A percentile compares a stretch with the other conserved stretches of the same genome.
Evolutionary conservation across 2,888 invertebrate species (phyloP).

Genomic region (Cheilosia soror): DNA sequence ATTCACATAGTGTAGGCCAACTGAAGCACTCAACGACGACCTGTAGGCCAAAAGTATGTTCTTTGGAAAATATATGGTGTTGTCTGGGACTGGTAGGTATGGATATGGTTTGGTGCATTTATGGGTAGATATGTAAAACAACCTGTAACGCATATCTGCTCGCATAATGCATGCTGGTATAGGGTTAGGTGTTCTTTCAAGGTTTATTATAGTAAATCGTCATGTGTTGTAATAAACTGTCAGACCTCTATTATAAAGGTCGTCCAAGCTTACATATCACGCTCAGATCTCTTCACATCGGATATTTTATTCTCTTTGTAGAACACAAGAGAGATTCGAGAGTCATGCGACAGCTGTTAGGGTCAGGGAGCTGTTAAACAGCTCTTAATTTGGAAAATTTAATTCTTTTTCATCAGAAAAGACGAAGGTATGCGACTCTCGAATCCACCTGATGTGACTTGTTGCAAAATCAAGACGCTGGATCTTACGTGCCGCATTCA

Average conservation of each 20-base stretch:
- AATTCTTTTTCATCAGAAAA: no score
- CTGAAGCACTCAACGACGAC: neutral
- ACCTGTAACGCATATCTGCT: neutral
- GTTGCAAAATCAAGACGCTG: no score
- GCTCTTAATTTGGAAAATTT: no score
- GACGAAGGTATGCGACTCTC: no score
- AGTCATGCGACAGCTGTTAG: no score
- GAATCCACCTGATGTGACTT: no score
- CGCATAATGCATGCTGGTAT: neutral
- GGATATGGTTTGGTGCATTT: slow-evolving; percentile 45
- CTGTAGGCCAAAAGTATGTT: slow-evolving; percentile 18
- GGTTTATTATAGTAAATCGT: slow-evolving; percentile 14
- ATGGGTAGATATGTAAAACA: neutral
- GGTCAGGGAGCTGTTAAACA: no score
- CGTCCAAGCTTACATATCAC: no score
- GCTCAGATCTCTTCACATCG: no score
- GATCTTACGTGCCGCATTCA: no score
- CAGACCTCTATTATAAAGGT: neutral
- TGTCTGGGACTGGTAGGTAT: neutral
- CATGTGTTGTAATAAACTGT: neutral
- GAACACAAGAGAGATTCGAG: no score
- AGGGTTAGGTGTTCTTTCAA: slow-evolving; percentile 13
- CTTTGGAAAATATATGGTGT: neutral
- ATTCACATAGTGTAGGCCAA: slow-evolving; percentile 11
- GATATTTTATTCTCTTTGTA: no score